Conservation (phyloP, 2,113 vertebrate species). For the Strix uralensis region DNA sequence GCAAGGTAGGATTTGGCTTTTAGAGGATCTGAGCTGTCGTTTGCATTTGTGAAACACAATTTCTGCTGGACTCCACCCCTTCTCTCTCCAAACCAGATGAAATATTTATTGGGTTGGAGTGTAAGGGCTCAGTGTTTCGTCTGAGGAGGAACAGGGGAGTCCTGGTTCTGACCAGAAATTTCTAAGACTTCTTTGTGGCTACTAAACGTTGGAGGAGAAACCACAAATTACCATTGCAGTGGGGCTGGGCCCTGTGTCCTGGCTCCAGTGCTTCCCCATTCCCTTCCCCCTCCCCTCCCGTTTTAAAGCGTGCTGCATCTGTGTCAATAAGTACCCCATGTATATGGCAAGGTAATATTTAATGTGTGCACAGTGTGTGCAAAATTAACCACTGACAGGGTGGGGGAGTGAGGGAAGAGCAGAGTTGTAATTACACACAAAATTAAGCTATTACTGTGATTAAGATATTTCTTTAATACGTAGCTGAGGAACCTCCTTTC, state of each 20-base stretch:
- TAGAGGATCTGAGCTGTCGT: not conserved
- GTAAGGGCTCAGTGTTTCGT: constrained; percentile 68
- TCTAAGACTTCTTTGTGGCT: constrained; percentile 90
- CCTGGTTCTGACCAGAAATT: constrained; percentile 75
- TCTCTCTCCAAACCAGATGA: constrained; percentile 65
- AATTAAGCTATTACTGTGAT: constrained; percentile 52
- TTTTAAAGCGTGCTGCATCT: constrained; percentile 80
- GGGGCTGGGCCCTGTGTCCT: constrained; percentile 75
- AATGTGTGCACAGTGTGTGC: constrained; percentile 54
- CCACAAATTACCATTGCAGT: constrained; percentile 92
- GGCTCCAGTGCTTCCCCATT: constrained; percentile 64
- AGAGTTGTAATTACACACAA: constrained; percentile 55
- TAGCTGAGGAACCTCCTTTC: not conserved
- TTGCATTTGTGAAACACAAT: constrained; percentile 34
- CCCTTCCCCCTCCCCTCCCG: constrained; percentile 37
- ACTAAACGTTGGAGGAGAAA: constrained; percentile 84
- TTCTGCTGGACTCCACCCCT: constrained; percentile 32
- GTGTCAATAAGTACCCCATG: constrained; percentile 84
- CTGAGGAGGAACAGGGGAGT: constrained; percentile 79
- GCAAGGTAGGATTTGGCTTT: constrained; percentile 7
- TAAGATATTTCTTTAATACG: constrained; percentile 37
- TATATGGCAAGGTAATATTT: constrained; percentile 59
- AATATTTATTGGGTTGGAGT: constrained; percentile 75
- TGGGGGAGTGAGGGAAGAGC: constrained; percentile 32
- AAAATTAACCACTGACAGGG: constrained; percentile 60